Evolutionary conservation across 2,113 vertebrate genomes (phyloP).

Genomic region (Lates calcarifer): DNA sequence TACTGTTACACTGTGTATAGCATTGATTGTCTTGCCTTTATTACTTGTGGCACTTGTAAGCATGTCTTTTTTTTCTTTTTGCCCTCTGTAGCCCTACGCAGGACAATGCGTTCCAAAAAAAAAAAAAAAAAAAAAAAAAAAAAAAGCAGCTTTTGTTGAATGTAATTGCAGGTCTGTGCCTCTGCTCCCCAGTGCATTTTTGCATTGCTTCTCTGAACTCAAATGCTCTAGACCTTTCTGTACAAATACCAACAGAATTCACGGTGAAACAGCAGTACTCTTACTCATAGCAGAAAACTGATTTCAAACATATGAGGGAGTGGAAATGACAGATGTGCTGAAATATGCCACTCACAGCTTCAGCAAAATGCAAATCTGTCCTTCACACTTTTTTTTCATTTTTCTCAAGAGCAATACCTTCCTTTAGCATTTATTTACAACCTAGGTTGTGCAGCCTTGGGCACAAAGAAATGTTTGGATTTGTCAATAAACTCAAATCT

Average conservation of each 20-base stretch:
- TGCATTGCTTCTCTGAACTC: not conserved
- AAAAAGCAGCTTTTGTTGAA: too few species aligned
- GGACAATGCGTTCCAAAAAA: slow-evolving; percentile 5
- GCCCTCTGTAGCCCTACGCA: not conserved
- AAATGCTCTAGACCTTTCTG: not conserved
- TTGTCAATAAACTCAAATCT: slow-evolving; percentile 42
- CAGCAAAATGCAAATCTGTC: slow-evolving; percentile 62
- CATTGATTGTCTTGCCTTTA: not conserved
- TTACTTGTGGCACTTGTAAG: not conserved
- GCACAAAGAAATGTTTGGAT: not conserved
- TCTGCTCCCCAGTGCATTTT: not conserved
- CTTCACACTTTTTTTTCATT: slow-evolving; percentile 44
- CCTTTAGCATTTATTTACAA: slow-evolving; percentile 21
- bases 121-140: too few species aligned
- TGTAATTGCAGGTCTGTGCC: slow-evolving; percentile 25
- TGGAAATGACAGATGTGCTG: slow-evolving; percentile 55
- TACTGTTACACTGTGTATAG: not conserved
- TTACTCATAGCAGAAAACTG: slow-evolving; percentile 35
- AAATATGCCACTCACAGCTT: slow-evolving; percentile 52
- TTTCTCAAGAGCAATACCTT: slow-evolving; percentile 14
- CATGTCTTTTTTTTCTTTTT: too few species aligned
- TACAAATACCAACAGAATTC: slow-evolving; percentile 3
- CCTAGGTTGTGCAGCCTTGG: slow-evolving; percentile 4
- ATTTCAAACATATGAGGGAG: slow-evolving; percentile 51
- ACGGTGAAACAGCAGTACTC: slow-evolving; percentile 14